phyloP scores from a whole-genome alignment of 2,888 invertebrate genomes.

The Apamea crenata region DNA sequence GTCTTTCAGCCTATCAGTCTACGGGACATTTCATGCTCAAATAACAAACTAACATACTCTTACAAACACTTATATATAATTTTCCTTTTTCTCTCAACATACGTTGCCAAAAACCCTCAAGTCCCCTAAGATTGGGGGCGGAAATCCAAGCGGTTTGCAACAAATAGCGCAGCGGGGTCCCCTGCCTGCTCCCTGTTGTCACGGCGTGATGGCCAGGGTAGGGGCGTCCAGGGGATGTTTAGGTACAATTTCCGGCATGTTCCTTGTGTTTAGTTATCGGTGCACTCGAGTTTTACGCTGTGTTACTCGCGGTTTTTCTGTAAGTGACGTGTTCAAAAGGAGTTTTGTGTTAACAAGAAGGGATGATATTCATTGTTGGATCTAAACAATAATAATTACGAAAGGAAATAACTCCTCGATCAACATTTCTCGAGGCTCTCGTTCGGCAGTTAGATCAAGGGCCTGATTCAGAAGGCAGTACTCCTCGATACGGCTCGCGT shows the following conservation, averaged over 20 bases:
- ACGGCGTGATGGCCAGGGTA: slow-evolving; percentile 69
- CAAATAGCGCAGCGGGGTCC: slow-evolving; percentile 82
- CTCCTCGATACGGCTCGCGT: too few species aligned
- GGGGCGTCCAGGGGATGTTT: slow-evolving; percentile 58
- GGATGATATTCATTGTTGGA: not conserved
- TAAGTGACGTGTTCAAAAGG: slow-evolving; percentile 18
- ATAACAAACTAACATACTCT: not conserved
- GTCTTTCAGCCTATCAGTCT: not conserved
- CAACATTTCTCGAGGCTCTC: not conserved
- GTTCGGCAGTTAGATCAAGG: too few species aligned
- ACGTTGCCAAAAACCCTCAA: slow-evolving; percentile 58
- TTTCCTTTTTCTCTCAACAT: slow-evolving; percentile 1
- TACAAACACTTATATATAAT: not conserved
- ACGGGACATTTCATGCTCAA: not conserved
- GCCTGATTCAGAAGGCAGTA: too few species aligned
- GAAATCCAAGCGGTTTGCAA: slow-evolving; percentile 80
- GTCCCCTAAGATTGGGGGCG: slow-evolving; percentile 72
- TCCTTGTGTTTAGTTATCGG: slow-evolving; percentile 65
- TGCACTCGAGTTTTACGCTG: slow-evolving; percentile 47
- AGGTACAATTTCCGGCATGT: slow-evolving; percentile 66
- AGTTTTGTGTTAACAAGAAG: not conserved
- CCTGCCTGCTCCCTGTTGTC: slow-evolving; percentile 67
- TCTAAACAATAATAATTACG: not conserved
- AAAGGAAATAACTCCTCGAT: not conserved
- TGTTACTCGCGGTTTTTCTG: slow-evolving; percentile 34